Base-by-base conservation (phyloP, 2,113 vertebrate genomes). In the Strigops habroptila region DNA sequence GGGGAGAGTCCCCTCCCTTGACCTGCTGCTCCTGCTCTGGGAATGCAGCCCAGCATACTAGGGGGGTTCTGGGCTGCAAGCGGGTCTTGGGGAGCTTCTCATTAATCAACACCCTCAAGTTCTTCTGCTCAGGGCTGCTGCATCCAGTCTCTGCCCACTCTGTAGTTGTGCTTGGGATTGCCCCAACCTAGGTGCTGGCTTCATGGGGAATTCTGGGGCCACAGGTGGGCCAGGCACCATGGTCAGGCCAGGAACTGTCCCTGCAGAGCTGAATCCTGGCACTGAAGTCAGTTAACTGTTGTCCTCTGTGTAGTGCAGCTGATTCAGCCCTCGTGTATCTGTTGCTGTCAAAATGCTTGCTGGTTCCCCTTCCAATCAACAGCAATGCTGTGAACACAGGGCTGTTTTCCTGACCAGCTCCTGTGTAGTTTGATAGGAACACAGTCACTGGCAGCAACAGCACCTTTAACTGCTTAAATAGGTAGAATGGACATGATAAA, bases 301-400 rank as follows among this genome's bases (percentile, higher is more conserved):
- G 55, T 59, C 12, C 33, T n/a, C 21, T 59, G 14, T 59, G 57
- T 59, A 35, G 22, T 35, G 22, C 33, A 59, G 33, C 57, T 35
- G 57, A 33, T 59, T 6, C 18, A 5, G 43, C 28, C 43, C 14
- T 39, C 4, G 2, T 7, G 1, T 15, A 3, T 7, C 21, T n/a
- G 31, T 51, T 39, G 1, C n/a, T 39, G 27, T 44, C 30, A 59
- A 18, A 74, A 14, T 1, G 4, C 60, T 60, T 6, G 7, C 10
- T 25, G 6, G 14, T 22, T 3, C 8, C 14, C 52, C 3, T 9
- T 21, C 4, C 8, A 1, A 4, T 14, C 19, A 1, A 17, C 14
- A 7, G 44, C 7, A 0, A 3, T 30, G 44, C 3, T 87, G 53
- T 13, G 10, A 23, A 24, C 7, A 1, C 15, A 3, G 21, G 2